These are phyloP conservation scores for Nasonovia ribisnigri DNA, from an alignment of 2,888 invertebrate genomes.

Conservation along the genomic window DNA sequence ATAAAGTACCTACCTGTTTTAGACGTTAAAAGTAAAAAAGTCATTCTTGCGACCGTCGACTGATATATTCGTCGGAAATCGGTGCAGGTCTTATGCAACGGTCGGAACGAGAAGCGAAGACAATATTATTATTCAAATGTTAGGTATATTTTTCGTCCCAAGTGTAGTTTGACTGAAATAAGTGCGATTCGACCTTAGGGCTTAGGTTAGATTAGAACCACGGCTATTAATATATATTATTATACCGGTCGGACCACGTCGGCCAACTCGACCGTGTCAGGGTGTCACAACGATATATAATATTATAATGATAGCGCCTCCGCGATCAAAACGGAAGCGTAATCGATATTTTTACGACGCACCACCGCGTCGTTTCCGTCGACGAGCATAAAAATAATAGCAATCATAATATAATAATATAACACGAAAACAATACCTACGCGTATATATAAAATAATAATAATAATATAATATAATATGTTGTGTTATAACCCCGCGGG, in stretches of 20 bases:
- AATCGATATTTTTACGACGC: conserved; percentile 35
- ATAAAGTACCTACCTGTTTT: background rate
- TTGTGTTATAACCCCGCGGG: background rate
- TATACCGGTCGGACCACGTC: background rate
- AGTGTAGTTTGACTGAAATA: background rate
- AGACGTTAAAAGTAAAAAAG: background rate
- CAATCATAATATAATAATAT: background rate
- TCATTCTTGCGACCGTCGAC: background rate
- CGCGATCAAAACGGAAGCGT: background rate
- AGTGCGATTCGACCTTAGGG: background rate
- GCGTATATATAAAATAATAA: background rate
- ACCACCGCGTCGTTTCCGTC: conserved; percentile 15
- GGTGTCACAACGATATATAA: background rate
- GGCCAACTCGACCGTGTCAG: background rate
- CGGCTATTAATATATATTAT: background rate
- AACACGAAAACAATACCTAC: background rate
- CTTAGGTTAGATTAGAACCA: no score
- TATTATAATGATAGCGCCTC: background rate
- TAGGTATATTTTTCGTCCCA: background rate
- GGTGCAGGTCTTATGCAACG: background rate
- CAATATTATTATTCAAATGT: background rate
- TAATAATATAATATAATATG: background rate
- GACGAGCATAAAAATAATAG: background rate
- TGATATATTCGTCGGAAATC: background rate
- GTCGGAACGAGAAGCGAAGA: background rate